Conservation (phyloP, 1,140 invertebrate species). For the Orchesella cincta region DNA sequence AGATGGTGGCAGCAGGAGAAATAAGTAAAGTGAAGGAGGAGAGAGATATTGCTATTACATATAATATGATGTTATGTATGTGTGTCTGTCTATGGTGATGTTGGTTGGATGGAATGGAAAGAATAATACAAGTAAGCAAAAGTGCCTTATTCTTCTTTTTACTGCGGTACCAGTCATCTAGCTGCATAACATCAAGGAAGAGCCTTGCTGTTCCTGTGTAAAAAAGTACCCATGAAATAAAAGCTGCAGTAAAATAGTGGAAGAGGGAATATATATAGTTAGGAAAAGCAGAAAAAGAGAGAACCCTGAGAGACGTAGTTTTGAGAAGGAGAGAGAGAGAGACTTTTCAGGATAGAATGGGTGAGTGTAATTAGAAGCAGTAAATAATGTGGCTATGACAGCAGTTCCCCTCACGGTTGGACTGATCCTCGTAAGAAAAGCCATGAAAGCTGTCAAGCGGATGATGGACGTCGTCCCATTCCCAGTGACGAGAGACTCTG, state of each 20-base stretch:
- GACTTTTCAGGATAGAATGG: conserved; percentile 29
- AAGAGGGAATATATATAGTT: background rate
- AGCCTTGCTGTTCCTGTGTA: too few species aligned
- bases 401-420: conserved; percentile 46
- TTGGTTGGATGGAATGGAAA: too few species aligned
- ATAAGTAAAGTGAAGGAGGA: background rate
- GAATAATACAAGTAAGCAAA: conserved; percentile 13
- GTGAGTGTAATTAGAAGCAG: conserved; percentile 50
- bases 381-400: conserved; percentile 50
- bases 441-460: conserved; percentile 46
- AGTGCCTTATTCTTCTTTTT: conserved; percentile 6
- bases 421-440: conserved; percentile 45
- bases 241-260: conserved; percentile 2
- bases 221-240: conserved; percentile 25
- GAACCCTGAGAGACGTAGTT: conserved; percentile 24
- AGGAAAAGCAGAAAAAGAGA: background rate
- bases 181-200: conserved; percentile 20
- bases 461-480: conserved; percentile 49
- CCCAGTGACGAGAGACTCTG: conserved; percentile 45
- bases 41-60: conserved; percentile 6
- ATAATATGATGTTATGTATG: conserved; percentile 7
- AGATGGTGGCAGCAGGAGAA: conserved; percentile 20
- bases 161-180: background rate
- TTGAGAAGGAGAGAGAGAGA: conserved; percentile 1
- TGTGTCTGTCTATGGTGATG: conserved; percentile 18